phyloP scores from a whole-genome alignment of 2,113 vertebrate species.

The Etia nguti region DNA sequence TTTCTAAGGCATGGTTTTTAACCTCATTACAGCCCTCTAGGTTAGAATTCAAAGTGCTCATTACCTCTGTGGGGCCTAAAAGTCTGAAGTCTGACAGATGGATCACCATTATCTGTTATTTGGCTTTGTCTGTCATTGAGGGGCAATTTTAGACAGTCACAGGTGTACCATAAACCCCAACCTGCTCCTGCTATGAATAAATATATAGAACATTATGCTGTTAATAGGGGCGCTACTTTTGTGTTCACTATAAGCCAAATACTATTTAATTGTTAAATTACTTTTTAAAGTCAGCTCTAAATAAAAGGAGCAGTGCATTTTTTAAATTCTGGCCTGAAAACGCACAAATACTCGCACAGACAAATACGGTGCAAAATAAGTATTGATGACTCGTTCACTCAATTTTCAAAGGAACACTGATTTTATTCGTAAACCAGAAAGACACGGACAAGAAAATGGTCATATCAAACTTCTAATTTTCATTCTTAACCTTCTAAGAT shows the following conservation, averaged over 20 bases:
- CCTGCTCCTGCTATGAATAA: not conserved
- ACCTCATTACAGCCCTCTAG: slow-evolving; percentile 34
- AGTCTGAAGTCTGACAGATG: slow-evolving; percentile 19
- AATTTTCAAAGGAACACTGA: not conserved
- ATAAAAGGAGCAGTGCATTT: not conserved
- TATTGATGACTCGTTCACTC: not conserved
- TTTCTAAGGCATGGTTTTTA: slow-evolving; percentile 39
- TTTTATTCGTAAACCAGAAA: not conserved
- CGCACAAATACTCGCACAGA: not conserved
- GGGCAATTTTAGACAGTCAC: slow-evolving; percentile 9
- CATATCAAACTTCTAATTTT: not conserved
- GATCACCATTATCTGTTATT: slow-evolving; percentile 44
- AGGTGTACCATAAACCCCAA: not conserved
- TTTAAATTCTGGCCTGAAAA: not conserved
- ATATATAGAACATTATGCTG: not conserved
- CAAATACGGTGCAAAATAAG: not conserved
- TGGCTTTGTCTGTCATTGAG: slow-evolving; percentile 8
- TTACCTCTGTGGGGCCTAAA: slow-evolving; percentile 22
- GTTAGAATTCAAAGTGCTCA: slow-evolving; percentile 16
- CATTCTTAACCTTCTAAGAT: not conserved
- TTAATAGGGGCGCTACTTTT: not conserved
- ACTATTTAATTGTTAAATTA: not conserved
- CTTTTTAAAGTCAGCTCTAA: not conserved
- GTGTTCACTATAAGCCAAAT: not conserved
- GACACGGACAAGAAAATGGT: not conserved